A percentile compares a stretch with the other conserved stretches of the same genome.
Evolutionary conservation across 1,140 invertebrate species (phyloP).

Genomic region (Aphelenchoides fujianensis): DNA sequence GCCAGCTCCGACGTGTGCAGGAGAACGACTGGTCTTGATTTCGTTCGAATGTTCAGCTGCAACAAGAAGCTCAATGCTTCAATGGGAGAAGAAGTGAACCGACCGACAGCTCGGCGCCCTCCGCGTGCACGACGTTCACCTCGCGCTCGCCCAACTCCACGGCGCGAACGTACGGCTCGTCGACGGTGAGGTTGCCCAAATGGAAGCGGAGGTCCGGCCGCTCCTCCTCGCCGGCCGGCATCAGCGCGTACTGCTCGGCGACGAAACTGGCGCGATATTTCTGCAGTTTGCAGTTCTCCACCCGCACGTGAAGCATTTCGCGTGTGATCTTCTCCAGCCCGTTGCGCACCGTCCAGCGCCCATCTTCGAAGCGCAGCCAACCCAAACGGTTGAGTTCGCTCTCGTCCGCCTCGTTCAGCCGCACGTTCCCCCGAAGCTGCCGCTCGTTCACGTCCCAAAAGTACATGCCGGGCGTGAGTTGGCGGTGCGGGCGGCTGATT

Average conservation of each 20-base stretch:
- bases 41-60: not conserved
- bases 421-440: conserved; percentile 11
- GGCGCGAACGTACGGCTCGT: not conserved
- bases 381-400: conserved; percentile 9
- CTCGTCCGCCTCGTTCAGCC: conserved; percentile 2
- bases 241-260: conserved; percentile 13
- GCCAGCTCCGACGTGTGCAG: not conserved
- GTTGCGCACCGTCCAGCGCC: not conserved
- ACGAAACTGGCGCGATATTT: not conserved
- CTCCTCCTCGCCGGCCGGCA: not conserved
- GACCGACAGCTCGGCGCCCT: conserved; percentile 6
- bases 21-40: not conserved
- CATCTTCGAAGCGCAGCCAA: conserved; percentile 14
- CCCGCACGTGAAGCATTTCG: not conserved
- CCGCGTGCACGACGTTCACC: not conserved
- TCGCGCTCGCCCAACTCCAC: conserved; percentile 3
- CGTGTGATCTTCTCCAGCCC: conserved; percentile 12
- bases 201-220: not conserved
- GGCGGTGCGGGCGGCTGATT: conserved; percentile 6
- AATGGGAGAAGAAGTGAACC: not conserved
- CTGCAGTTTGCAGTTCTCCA: conserved; percentile 20
- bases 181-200: not conserved
- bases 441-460: conserved; percentile 6
- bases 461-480: conserved; percentile 14
- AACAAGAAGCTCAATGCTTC: not conserved